Evolutionary conservation across 2,888 invertebrate genomes (phyloP).

Genomic region (Tetanocera ferruginea): DNA sequence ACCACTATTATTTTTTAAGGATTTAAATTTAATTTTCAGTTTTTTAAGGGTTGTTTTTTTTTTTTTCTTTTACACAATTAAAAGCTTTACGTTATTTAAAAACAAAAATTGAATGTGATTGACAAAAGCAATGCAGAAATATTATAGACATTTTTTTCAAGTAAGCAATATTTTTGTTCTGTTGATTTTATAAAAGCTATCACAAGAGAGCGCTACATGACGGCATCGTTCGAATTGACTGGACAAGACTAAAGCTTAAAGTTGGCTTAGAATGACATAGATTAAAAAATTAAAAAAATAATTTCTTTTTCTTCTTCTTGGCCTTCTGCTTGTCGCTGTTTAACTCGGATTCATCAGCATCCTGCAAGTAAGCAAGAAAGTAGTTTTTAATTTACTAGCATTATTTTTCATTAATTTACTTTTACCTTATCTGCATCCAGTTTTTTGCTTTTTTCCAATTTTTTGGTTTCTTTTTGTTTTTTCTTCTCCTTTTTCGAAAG

Average conservation of each 20-base stretch:
- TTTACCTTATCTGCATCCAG: slow-evolving; percentile 74
- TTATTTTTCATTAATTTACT: background rate
- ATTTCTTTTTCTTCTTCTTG: slow-evolving; percentile 65
- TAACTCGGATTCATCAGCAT: slow-evolving; percentile 64
- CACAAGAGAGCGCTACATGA: slow-evolving; percentile 39
- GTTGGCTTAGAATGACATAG: background rate
- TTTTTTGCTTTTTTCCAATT: slow-evolving; percentile 72
- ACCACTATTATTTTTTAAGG: background rate
- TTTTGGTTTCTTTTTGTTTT: slow-evolving; percentile 72
- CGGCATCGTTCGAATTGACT: slow-evolving; percentile 11
- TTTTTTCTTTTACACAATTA: slow-evolving; percentile 16
- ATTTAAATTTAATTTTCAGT: background rate
- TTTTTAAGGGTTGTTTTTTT: background rate
- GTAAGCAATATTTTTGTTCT: slow-evolving; percentile 1
- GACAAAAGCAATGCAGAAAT: slow-evolving; percentile 2
- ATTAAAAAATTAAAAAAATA: slow-evolving; percentile 56
- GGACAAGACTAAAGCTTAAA: background rate
- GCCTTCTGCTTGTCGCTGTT: slow-evolving; percentile 57
- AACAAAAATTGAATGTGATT: background rate
- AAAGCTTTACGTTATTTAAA: background rate
- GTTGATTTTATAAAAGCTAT: slow-evolving; percentile 35
- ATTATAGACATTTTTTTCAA: slow-evolving; percentile 1
- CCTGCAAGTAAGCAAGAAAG: slow-evolving; percentile 48
- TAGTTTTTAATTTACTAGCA: background rate
- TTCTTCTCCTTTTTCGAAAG: slow-evolving; percentile 71